These are phyloP conservation scores for Hyposmocoma kahamanoa DNA, from an alignment of 1,140 invertebrate species.

Conservation along the genomic window DNA sequence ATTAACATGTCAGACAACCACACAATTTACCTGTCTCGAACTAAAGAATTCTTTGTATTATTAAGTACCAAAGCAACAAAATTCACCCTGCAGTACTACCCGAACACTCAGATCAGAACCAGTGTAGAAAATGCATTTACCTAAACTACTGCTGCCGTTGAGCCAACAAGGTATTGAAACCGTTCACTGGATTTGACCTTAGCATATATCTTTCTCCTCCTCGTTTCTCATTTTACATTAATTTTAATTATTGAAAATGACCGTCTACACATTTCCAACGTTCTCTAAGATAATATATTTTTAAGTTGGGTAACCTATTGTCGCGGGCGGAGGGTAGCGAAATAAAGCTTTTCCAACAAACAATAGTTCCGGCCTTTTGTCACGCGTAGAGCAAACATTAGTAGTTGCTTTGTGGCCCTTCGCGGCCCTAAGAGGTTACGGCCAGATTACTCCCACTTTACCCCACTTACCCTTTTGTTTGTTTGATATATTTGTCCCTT, in stretches of 20 bases:
- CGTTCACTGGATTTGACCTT: too few relatives aligned
- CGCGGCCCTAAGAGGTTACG: constrained; percentile 57
- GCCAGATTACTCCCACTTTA: constrained; percentile 58
- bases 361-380: constrained; percentile 73
- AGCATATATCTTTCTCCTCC: too few relatives aligned
- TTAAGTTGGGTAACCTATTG: constrained; percentile 73
- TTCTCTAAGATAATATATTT: constrained; percentile 67
- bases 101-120: too few relatives aligned
- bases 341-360: constrained; percentile 72
- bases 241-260: not conserved
- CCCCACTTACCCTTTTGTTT: constrained; percentile 60
- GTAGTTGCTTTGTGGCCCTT: constrained; percentile 58
- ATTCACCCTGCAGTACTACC: too few relatives aligned
- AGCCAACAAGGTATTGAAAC: too few relatives aligned
- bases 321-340: constrained; percentile 59
- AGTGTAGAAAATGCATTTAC: too few relatives aligned
- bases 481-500: constrained; percentile 56
- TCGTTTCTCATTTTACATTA: too few relatives aligned
- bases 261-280: constrained; percentile 40
- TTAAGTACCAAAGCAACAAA: too few relatives aligned
- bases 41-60: too few relatives aligned
- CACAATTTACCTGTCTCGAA: too few relatives aligned
- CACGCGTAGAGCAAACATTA: constrained; percentile 69
- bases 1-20: too few relatives aligned
- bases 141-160: too few relatives aligned